phyloP scores from a whole-genome alignment of 2,797 vertebrate species.

The Crypturellus tataupa region DNA sequence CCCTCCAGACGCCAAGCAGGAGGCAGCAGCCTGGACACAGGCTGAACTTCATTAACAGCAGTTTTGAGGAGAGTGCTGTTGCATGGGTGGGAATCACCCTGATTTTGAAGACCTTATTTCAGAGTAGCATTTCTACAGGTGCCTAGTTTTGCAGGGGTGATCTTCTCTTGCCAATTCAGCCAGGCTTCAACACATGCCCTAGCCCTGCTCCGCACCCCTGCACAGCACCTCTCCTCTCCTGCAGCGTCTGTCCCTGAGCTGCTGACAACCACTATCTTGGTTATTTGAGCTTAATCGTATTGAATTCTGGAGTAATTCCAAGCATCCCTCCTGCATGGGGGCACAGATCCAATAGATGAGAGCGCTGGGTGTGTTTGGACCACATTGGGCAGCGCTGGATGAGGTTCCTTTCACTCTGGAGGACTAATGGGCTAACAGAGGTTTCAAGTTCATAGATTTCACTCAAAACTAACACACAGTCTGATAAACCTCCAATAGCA shows the following conservation, averaged over 20 bases:
- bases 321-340: background rate
- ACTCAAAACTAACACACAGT: background rate
- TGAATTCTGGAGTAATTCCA: constrained; percentile 16
- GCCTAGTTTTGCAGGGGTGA: background rate
- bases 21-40: background rate
- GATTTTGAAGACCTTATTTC: background rate
- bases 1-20: background rate
- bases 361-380: background rate
- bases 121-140: background rate
- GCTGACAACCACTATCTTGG: background rate
- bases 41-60: background rate
- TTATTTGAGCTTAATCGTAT: constrained; percentile 38
- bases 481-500: background rate
- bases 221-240: background rate
- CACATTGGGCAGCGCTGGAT: background rate
- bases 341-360: background rate
- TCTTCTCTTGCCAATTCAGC: background rate
- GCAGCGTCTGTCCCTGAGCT: background rate
- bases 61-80: background rate
- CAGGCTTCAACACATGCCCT: background rate
- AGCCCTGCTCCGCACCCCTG: background rate
- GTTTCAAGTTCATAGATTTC: background rate
- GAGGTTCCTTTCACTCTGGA: background rate
- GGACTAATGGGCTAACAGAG: background rate
- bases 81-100: background rate